phyloP scores from a whole-genome alignment of 2,113 vertebrate genomes.

The Grammomys surdaster region DNA sequence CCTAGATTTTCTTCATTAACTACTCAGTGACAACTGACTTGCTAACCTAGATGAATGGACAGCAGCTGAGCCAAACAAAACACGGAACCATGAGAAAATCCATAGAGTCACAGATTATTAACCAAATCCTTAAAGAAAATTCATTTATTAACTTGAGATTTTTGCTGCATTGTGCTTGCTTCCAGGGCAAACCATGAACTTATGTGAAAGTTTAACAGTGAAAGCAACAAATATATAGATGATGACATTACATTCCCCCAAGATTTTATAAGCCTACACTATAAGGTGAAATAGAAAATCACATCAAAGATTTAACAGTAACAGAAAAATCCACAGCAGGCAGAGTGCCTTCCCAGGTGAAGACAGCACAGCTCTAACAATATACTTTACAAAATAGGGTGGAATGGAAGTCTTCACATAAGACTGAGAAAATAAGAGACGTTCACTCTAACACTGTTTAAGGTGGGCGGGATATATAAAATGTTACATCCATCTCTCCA shows the following conservation, averaged over 20 bases:
- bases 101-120: neutral
- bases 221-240: conserved; percentile 33
- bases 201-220: neutral
- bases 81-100: neutral
- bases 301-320: conserved; percentile 8
- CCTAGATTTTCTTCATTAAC: neutral
- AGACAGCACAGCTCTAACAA: neutral
- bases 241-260: neutral
- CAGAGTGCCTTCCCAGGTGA: neutral
- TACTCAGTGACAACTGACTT: neutral
- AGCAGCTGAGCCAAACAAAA: neutral
- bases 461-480: neutral
- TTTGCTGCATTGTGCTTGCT: neutral
- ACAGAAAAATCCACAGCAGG: neutral
- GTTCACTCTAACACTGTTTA: neutral
- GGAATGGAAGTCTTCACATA: neutral
- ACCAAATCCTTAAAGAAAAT: conserved; percentile 6
- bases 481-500: neutral
- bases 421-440: neutral
- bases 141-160: neutral
- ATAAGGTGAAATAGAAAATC: neutral
- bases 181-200: conserved; percentile 39
- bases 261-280: conserved; percentile 39
- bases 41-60: neutral
- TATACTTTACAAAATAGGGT: neutral